These are phyloP conservation scores for Acromyrmex charruanus DNA, from an alignment of 1,140 invertebrate species.

Conservation along the genomic window DNA sequence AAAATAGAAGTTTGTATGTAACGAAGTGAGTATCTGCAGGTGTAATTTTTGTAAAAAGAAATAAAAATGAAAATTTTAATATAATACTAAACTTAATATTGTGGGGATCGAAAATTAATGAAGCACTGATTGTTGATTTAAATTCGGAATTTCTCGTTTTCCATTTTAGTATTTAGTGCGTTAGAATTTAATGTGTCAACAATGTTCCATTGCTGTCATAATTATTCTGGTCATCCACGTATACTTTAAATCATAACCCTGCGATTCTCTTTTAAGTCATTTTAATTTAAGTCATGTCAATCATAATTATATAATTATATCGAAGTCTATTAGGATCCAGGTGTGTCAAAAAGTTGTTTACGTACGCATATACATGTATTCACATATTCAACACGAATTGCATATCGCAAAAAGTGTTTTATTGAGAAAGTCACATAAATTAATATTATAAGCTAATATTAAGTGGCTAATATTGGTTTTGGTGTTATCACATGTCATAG, in stretches of 20 bases:
- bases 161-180: no score
- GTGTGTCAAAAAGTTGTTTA: neutral
- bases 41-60: neutral
- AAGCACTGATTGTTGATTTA: no score
- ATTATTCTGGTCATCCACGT: no score
- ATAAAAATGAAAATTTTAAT: neutral
- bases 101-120: no score
- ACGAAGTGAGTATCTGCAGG: neutral
- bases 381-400: neutral
- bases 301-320: neutral
- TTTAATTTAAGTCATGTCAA: neutral
- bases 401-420: conserved; percentile 49
- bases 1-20: neutral
- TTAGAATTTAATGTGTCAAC: no score
- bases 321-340: neutral
- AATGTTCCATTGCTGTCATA: no score
- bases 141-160: no score
- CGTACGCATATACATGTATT: neutral
- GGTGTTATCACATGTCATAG: conserved; percentile 68
- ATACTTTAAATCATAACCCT: no score
- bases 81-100: no score
- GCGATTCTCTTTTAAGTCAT: no score
- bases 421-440: conserved; percentile 66
- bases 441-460: conserved; percentile 55
- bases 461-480: conserved; percentile 56